A percentile compares a stretch with the other conserved stretches of the same genome.
These are phyloP conservation scores for Drosophila seguyi DNA, from an alignment of 1,140 invertebrate genomes.

Conservation along the genomic window DNA sequence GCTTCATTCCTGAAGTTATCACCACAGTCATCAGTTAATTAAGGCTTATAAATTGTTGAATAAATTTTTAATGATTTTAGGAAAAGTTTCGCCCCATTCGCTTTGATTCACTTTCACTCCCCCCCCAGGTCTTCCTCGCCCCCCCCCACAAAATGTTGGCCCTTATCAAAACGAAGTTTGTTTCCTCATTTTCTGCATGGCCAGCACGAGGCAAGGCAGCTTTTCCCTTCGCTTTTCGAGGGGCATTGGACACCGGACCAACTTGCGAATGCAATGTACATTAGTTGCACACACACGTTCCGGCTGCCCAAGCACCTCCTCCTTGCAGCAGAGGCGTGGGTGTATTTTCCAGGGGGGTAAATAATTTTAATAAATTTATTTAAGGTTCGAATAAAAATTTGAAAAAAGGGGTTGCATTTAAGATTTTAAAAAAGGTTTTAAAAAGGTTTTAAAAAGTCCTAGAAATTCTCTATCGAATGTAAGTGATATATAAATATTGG, in stretches of 20 bases:
- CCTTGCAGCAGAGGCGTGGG: background rate
- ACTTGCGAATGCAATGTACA: slow-evolving; percentile 18
- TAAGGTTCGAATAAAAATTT: background rate
- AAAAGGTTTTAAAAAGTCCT: no score
- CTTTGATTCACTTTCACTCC: slow-evolving; percentile 3
- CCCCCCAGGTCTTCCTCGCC: background rate
- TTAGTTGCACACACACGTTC: slow-evolving; percentile 16
- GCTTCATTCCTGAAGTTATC: background rate
- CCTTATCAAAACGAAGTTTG: slow-evolving; percentile 29
- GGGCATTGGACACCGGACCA: slow-evolving; percentile 9
- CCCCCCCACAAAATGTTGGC: background rate
- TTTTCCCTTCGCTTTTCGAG: slow-evolving; percentile 3
- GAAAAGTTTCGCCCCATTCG: slow-evolving; percentile 12
- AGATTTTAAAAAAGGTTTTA: background rate
- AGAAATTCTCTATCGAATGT: no score
- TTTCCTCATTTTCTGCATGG: slow-evolving; percentile 31
- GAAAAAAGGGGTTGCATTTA: background rate
- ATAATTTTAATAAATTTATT: background rate
- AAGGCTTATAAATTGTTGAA: slow-evolving; percentile 5
- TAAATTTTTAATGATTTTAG: slow-evolving; percentile 16
- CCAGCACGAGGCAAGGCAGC: slow-evolving; percentile 7
- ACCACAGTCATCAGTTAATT: slow-evolving; percentile 20
- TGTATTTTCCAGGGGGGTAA: background rate
- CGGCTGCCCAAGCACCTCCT: background rate
- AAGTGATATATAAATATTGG: no score